Conservation (phyloP, 2,797 vertebrate species). For the Leptodactylus fallax region DNA sequence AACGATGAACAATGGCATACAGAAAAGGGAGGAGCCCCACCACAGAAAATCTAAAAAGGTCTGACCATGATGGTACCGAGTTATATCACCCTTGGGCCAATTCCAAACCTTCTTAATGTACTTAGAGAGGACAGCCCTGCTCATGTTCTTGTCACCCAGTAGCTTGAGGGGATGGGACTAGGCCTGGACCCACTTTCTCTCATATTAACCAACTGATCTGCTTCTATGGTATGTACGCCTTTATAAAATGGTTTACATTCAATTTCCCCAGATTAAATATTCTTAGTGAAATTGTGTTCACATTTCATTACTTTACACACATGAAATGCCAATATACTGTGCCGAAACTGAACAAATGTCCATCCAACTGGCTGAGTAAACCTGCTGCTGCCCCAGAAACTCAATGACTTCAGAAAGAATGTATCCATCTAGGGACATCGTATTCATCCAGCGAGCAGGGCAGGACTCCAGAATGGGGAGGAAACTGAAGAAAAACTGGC, state of each 20-base stretch:
- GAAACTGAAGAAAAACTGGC: not conserved
- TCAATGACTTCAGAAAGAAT: not conserved
- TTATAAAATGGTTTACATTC: slow-evolving; percentile 9
- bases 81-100: not conserved
- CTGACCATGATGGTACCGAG: not conserved
- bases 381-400: not conserved
- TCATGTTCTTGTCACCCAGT: not conserved
- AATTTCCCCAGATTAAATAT: not conserved
- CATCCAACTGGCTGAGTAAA: not conserved
- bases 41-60: not conserved
- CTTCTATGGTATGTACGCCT: not conserved
- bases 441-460: not conserved
- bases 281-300: not conserved
- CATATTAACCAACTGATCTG: not conserved
- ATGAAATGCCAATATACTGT: slow-evolving; percentile 13
- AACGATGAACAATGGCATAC: not conserved
- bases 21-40: too few species aligned
- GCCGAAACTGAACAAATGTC: not conserved
- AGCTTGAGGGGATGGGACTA: not conserved
- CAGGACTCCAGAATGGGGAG: not conserved
- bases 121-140: not conserved
- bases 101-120: not conserved
- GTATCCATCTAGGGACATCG: not conserved
- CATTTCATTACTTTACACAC: slow-evolving; percentile 9
- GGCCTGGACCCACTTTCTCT: not conserved